A percentile compares a stretch with the other conserved stretches of the same genome.
These are phyloP conservation scores for Trichoplusia ni DNA, from an alignment of 1,140 invertebrate species.

Conservation along the genomic window DNA sequence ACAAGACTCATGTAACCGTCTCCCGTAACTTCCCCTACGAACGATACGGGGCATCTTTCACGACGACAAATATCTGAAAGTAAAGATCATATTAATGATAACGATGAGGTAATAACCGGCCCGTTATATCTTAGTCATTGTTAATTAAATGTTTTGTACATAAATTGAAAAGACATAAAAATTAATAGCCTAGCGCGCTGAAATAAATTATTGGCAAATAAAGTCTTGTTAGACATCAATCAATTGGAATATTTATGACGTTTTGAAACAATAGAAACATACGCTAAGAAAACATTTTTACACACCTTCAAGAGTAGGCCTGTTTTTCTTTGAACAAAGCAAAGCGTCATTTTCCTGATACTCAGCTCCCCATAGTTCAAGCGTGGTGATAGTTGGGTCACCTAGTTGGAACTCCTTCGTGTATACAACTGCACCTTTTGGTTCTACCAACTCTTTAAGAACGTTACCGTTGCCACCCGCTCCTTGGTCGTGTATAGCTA, in stretches of 20 bases:
- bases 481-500: conserved; percentile 95
- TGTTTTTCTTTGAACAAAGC: conserved; percentile 86
- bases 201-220: no score
- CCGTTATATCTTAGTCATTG: background rate
- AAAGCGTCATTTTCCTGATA: conserved; percentile 98
- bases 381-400: conserved; percentile 95
- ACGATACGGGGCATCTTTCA: conserved; percentile 95
- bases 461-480: conserved; percentile 99
- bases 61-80: conserved; percentile 87
- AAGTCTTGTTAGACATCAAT: no score
- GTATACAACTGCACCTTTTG: conserved; percentile 95
- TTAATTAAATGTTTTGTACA: no score
- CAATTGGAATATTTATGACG: no score
- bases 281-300: background rate
- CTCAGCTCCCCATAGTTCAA: conserved; percentile 98
- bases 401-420: conserved; percentile 94
- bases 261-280: no score
- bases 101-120: background rate
- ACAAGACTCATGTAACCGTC: conserved; percentile 91
- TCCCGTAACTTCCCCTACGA: conserved; percentile 96
- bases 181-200: no score
- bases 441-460: conserved; percentile 97
- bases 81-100: background rate
- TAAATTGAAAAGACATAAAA: no score
- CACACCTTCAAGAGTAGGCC: conserved; percentile 83